Evolutionary conservation across 1,140 invertebrate species (phyloP).

Genomic region (Lucilia cuprina): DNA sequence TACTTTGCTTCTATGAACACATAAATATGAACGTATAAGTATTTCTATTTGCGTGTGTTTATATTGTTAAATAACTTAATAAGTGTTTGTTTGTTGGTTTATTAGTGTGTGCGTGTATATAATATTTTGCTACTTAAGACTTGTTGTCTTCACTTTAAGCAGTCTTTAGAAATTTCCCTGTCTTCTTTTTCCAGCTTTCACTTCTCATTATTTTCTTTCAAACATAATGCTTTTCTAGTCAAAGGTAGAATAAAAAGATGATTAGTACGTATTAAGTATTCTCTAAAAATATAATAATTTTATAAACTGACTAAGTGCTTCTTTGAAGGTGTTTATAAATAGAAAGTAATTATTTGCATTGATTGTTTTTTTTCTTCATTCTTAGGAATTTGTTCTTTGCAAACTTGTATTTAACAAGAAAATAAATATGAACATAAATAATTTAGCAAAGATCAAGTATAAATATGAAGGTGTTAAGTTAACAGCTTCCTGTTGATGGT

Average conservation of each 20-base stretch:
- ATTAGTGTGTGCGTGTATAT: neutral
- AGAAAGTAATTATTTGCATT: neutral
- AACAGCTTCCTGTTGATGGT: too few relatives aligned
- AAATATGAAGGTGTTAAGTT: too few relatives aligned
- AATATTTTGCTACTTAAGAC: neutral
- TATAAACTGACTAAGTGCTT: neutral
- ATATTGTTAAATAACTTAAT: neutral
- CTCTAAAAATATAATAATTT: neutral
- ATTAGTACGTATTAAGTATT: neutral
- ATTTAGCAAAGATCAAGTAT: too few relatives aligned
- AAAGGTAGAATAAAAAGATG: neutral
- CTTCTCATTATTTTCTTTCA: too few relatives aligned
- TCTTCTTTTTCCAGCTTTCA: neutral
- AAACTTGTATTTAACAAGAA: neutral
- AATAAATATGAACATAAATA: neutral
- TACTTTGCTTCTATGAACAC: too few relatives aligned
- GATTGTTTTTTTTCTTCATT: neutral
- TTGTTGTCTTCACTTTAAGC: conserved; percentile 11
- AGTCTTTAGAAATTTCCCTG: neutral
- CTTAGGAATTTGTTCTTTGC: neutral
- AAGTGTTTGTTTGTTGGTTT: neutral
- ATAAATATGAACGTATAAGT: too few relatives aligned
- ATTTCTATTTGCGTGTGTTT: too few relatives aligned
- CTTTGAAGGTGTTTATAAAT: neutral
- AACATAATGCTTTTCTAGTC: too few relatives aligned